Base-by-base conservation (phyloP, 1,140 invertebrate species). In the Parapsyche elsis region DNA sequence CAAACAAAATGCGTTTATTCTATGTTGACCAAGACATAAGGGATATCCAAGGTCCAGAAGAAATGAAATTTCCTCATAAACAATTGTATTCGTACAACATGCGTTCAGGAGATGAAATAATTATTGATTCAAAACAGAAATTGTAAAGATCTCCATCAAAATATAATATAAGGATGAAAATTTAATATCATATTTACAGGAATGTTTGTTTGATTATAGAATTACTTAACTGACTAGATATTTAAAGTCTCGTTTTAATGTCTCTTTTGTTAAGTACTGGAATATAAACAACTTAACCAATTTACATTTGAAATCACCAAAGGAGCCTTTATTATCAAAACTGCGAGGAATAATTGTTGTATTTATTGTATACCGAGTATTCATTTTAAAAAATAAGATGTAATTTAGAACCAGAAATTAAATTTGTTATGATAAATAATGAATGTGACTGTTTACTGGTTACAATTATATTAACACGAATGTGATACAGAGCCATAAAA, bases 61-160 rank as follows among this genome's bases (percentile, higher is more conserved):
- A 96, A 86, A 95, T 98, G 94, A 91, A 92, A 80, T 96, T 92
- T 85, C 94, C 95, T 0, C 94, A 94, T 80, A 96, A 96, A 84
- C 94, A 95, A 85, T 89, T 98, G 23, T 97, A 97, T 86, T 95
- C 95, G 76, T 97, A 97, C 87, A 97, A 97, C 87, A 95, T 98
- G 78, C 90, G 92, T 80, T 95, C 95, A 83, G 96, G 95, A 0
- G 96, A 97, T 88, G 95, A 97, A 87, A 96, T 98, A 84, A 94
- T 97, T 76, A 93, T 98, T 75, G 95, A 96, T 85, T 93, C 92
- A 80, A 95, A 95, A 84, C 80, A 78, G 9, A 53, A 76, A 71
- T 44, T 12, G 19, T 80, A 59, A 59, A 57, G 44, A 10, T 9
- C 2, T 46, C 9, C 7, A n/a, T n/a, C 1, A 38, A 26, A 16